Percentiles rank a stretch among this genome's conserved stretches.
phyloP scores from a whole-genome alignment of 1,140 invertebrate genomes.

The Orussus abietinus region DNA sequence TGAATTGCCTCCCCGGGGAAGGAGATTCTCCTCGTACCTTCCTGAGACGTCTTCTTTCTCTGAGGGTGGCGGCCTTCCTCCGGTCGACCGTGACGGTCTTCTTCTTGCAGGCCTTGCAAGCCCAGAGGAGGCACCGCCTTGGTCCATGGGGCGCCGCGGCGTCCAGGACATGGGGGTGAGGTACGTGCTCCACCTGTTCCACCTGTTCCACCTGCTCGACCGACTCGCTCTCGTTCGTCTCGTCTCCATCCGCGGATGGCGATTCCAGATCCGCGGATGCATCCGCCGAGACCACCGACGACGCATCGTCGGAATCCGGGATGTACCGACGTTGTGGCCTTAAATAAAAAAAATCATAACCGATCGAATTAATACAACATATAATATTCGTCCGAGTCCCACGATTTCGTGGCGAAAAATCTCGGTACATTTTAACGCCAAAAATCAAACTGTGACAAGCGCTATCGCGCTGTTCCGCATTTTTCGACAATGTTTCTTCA shows the following conservation, averaged over 20 bases:
- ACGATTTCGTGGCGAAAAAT: too few species aligned
- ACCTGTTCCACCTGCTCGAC: constrained; percentile 38
- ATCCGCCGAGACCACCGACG: constrained; percentile 43
- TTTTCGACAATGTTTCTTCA: too few species aligned
- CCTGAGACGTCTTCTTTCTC: constrained; percentile 84
- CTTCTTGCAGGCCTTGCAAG: constrained; percentile 93
- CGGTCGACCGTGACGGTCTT: constrained; percentile 92
- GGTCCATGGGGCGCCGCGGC: constrained; percentile 46
- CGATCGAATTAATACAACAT: too few species aligned
- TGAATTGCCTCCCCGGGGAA: too few species aligned
- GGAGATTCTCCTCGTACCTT: constrained; percentile 63
- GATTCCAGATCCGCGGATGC: constrained; percentile 44
- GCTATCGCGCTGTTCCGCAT: too few species aligned
- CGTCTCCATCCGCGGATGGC: constrained; percentile 40
- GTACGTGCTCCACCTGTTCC: constrained; percentile 42
- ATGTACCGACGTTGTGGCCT: constrained; percentile 38
- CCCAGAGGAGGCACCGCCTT: constrained; percentile 86
- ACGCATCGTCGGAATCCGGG: constrained; percentile 45
- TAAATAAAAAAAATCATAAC: constrained; percentile 9
- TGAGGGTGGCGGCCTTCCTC: constrained; percentile 91
- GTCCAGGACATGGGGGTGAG: constrained; percentile 43
- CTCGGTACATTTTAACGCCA: too few species aligned
- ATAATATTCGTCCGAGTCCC: too few species aligned
- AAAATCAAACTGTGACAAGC: too few species aligned
- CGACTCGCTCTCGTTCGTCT: constrained; percentile 37